Evolutionary conservation across 2,797 vertebrate species (phyloP).

Genomic region (Argyrosomus regius): DNA sequence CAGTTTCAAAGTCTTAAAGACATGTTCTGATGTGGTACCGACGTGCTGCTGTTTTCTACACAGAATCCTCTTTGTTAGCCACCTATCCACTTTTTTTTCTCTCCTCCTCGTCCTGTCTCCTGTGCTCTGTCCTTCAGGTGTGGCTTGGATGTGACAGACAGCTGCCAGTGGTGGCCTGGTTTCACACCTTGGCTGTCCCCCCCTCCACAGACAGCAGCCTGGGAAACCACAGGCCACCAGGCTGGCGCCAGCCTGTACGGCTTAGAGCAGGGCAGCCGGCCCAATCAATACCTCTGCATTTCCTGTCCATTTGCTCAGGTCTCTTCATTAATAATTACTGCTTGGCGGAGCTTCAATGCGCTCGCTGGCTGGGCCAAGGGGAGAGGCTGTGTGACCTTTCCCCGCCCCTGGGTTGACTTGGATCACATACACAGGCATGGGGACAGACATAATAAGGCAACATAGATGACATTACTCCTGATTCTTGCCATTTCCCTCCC

Average conservation of each 20-base stretch:
- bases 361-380: slow-evolving; percentile 89
- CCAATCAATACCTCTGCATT: slow-evolving; percentile 99
- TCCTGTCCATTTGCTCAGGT: slow-evolving; percentile 99
- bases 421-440: slow-evolving; percentile 66
- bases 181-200: slow-evolving; percentile 84
- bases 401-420: slow-evolving; percentile 74
- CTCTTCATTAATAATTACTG: slow-evolving; percentile 99
- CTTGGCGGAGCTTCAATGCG: slow-evolving; percentile 91
- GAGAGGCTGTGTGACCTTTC: slow-evolving; percentile 89
- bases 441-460: slow-evolving; percentile 69
- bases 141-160: slow-evolving; percentile 70
- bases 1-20: neutral
- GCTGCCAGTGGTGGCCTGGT: slow-evolving; percentile 74
- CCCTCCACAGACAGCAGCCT: slow-evolving; percentile 81
- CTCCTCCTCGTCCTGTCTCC: slow-evolving; percentile 11
- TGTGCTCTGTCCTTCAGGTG: slow-evolving; percentile 71
- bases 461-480: slow-evolving; percentile 63
- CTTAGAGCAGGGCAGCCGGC: slow-evolving; percentile 82
- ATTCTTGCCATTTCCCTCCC: slow-evolving; percentile 33
- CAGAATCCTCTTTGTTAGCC: slow-evolving; percentile 13
- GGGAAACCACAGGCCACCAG: slow-evolving; percentile 97
- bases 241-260: slow-evolving; percentile 93
- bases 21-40: slow-evolving; percentile 3
- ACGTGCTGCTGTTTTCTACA: slow-evolving; percentile 5
- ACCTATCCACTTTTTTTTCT: neutral